Conservation (phyloP, 2,797 vertebrate species). For the Pipistrellus nathusii region DNA sequence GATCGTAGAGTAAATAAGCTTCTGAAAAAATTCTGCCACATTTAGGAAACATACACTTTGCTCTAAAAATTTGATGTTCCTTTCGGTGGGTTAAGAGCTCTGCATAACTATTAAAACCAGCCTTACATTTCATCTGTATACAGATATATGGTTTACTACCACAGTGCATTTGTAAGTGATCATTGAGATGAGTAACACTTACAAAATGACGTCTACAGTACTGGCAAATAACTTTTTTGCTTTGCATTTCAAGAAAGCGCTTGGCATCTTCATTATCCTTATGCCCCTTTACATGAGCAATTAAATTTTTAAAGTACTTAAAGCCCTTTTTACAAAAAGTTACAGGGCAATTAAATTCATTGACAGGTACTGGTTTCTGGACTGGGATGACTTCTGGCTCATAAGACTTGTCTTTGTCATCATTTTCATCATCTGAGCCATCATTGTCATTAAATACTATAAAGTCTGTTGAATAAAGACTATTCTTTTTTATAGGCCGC, state of each 20-base stretch:
- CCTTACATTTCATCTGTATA: conserved; percentile 97
- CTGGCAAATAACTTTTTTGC: conserved; percentile 98
- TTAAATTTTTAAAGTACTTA: conserved; percentile 97
- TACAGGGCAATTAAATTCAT: conserved; percentile 92
- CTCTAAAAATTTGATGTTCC: conserved; percentile 94
- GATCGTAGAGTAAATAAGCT: conserved; percentile 97
- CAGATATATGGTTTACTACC: conserved; percentile 97
- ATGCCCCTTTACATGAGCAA: conserved; percentile 95
- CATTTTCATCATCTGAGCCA: conserved; percentile 88
- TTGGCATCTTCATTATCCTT: conserved; percentile 96
- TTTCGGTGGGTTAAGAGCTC: conserved; percentile 95
- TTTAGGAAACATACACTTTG: conserved; percentile 97
- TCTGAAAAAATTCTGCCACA: conserved; percentile 96
- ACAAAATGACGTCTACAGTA: conserved; percentile 98
- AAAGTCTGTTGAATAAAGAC: conserved; percentile 89
- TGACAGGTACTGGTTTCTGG: conserved; percentile 86
- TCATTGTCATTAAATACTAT: conserved; percentile 89
- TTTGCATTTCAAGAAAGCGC: conserved; percentile 97
- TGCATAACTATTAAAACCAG: conserved; percentile 94
- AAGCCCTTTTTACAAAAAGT: conserved; percentile 95
- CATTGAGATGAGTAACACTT: conserved; percentile 95
- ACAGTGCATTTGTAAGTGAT: conserved; percentile 98
- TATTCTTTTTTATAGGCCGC: conserved; percentile 92
- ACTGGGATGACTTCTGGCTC: conserved; percentile 86
- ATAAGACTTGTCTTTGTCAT: conserved; percentile 90